phyloP scores from a whole-genome alignment of 2,113 vertebrate genomes.

The Seriola dumerili region DNA sequence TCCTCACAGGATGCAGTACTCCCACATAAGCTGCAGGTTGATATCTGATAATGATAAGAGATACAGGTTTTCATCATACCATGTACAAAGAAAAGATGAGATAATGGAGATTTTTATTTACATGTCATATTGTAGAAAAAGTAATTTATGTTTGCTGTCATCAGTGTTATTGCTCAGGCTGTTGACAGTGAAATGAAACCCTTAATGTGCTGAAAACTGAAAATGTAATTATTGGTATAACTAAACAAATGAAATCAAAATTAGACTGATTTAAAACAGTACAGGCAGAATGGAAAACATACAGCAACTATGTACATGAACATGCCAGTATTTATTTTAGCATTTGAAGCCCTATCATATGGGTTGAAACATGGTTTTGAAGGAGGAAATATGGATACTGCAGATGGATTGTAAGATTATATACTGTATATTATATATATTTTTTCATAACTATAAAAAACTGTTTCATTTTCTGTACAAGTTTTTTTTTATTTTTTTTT shows the following conservation, averaged over 20 bases:
- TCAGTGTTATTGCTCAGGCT: neutral
- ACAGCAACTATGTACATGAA: neutral
- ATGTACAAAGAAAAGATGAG: neutral
- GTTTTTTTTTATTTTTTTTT: no score
- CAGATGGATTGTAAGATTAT: no score
- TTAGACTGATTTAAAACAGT: neutral
- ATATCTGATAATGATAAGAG: neutral
- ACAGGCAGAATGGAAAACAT: neutral
- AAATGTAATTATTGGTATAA: neutral
- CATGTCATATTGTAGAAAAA: neutral
- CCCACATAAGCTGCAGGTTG: neutral
- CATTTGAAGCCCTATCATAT: neutral
- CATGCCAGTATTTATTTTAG: neutral
- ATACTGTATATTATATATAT: neutral
- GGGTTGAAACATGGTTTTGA: neutral
- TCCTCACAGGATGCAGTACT: neutral
- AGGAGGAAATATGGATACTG: neutral
- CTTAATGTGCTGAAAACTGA: neutral
- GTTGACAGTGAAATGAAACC: neutral
- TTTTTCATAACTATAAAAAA: neutral
- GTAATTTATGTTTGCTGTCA: neutral
- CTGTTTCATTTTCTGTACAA: no score
- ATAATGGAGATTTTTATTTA: conserved; percentile 9
- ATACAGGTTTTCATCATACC: neutral
- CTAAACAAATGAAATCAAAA: neutral